Percentiles rank a stretch among this genome's conserved stretches.
These are phyloP conservation scores for Lepidurus arcticus DNA, from an alignment of 1,140 invertebrate species.

Conservation along the genomic window DNA sequence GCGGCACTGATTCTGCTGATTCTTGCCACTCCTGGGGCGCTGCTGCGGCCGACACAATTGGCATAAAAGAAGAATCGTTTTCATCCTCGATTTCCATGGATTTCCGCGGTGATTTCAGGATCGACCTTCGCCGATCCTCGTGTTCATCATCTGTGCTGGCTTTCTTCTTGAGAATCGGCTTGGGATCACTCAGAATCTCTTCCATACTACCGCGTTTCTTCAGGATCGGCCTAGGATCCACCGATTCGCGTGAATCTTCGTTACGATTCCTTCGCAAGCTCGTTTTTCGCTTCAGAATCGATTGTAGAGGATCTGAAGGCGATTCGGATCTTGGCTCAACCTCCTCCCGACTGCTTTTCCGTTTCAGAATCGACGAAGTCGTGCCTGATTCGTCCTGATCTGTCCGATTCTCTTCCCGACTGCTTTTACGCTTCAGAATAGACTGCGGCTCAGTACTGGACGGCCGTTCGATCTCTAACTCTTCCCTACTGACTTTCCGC, in stretches of 20 bases:
- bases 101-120: conserved; percentile 61
- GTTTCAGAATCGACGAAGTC: conserved; percentile 70
- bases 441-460: conserved; percentile 51
- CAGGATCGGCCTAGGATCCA: conserved; percentile 63
- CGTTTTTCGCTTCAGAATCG: conserved; percentile 62
- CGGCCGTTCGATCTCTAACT: conserved; percentile 3
- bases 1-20: background rate
- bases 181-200: conserved; percentile 53
- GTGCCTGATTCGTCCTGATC: conserved; percentile 25
- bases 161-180: conserved; percentile 77
- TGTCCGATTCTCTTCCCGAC: conserved; percentile 46
- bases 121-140: conserved; percentile 65
- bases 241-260: background rate
- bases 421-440: conserved; percentile 61
- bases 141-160: conserved; percentile 71
- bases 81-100: conserved; percentile 36
- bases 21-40: background rate
- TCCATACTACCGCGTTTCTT: conserved; percentile 61
- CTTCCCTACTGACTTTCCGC: conserved; percentile 51
- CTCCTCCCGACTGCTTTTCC: conserved; percentile 69
- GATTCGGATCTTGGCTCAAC: conserved; percentile 51
- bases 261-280: conserved; percentile 46
- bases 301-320: conserved; percentile 43
- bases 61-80: conserved; percentile 35
- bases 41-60: background rate